phyloP scores from a whole-genome alignment of 30 jellyfish, hydroid and myxozoan species.

The Pelagia noctiluca region DNA sequence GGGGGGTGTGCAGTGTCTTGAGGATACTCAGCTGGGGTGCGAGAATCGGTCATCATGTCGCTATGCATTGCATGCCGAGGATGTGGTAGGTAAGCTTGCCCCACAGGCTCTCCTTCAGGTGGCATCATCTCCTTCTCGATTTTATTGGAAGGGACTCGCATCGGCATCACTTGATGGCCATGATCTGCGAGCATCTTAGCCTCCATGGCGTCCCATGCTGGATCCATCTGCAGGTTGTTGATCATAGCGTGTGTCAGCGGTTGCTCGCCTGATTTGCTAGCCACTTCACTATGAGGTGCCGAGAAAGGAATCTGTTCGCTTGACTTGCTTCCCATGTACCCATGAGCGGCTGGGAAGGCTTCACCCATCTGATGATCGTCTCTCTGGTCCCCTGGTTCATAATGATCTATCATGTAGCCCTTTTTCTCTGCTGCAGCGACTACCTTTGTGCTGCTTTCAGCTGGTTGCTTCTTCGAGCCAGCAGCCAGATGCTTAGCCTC shows the following conservation, averaged over 20 bases:
- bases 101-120: constrained; percentile 60
- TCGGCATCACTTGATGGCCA: constrained; percentile 33
- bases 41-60: constrained; percentile 13
- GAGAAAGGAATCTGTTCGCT: too few relatives aligned
- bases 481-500: not conserved
- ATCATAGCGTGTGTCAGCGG: constrained; percentile 60
- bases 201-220: constrained; percentile 74
- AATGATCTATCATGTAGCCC: constrained; percentile 21
- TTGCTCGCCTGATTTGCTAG: constrained; percentile 6
- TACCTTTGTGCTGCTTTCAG: not conserved
- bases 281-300: not conserved
- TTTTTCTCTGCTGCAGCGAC: constrained; percentile 24
- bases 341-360: not conserved
- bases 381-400: constrained; percentile 1
- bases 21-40: constrained; percentile 29
- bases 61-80: not conserved
- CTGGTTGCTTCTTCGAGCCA: not conserved
- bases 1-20: constrained; percentile 4
- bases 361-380: constrained; percentile 1
- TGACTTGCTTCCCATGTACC: constrained; percentile 15
- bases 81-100: constrained; percentile 55
- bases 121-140: constrained; percentile 66
- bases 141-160: constrained; percentile 47
- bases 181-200: constrained; percentile 44
- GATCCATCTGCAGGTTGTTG: constrained; percentile 59